phyloP scores from a whole-genome alignment of 2,888 invertebrate genomes.

The Fragum sueziense region DNA sequence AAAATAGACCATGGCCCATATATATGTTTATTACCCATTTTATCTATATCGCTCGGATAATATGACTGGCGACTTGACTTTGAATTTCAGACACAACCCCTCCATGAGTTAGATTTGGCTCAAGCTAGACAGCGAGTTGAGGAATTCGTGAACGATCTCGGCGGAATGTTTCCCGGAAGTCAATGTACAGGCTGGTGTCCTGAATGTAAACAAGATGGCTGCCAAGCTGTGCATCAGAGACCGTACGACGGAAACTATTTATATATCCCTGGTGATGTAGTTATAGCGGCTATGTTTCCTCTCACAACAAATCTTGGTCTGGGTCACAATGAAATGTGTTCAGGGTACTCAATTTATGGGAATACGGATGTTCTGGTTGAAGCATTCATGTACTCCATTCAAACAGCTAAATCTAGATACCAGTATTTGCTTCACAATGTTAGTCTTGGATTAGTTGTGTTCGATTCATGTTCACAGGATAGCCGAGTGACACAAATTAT shows the following conservation, averaged over 20 bases:
- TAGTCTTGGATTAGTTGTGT: slow-evolving; percentile 63
- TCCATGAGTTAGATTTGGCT: not conserved
- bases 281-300: slow-evolving; percentile 70
- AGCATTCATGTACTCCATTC: slow-evolving; percentile 70
- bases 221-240: not conserved
- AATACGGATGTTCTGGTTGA: slow-evolving; percentile 61
- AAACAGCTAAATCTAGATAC: slow-evolving; percentile 61
- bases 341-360: slow-evolving; percentile 35
- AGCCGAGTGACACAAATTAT: slow-evolving; percentile 57
- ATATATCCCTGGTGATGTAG: slow-evolving; percentile 68
- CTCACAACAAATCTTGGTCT: slow-evolving; percentile 53
- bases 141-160: not conserved
- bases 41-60: not conserved
- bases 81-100: not conserved
- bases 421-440: slow-evolving; percentile 62
- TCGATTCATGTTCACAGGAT: slow-evolving; percentile 70
- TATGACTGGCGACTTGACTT: not conserved
- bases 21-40: no score
- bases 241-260: slow-evolving; percentile 35
- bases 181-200: slow-evolving; percentile 69
- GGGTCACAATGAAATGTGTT: slow-evolving; percentile 53
- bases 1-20: no score
- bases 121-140: not conserved
- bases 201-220: slow-evolving; percentile 54
- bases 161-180: slow-evolving; percentile 35